A percentile compares a stretch with the other conserved stretches of the same genome.
Conservation (phyloP, 2,113 vertebrate species). For the Hippocampus barbouri region DNA sequence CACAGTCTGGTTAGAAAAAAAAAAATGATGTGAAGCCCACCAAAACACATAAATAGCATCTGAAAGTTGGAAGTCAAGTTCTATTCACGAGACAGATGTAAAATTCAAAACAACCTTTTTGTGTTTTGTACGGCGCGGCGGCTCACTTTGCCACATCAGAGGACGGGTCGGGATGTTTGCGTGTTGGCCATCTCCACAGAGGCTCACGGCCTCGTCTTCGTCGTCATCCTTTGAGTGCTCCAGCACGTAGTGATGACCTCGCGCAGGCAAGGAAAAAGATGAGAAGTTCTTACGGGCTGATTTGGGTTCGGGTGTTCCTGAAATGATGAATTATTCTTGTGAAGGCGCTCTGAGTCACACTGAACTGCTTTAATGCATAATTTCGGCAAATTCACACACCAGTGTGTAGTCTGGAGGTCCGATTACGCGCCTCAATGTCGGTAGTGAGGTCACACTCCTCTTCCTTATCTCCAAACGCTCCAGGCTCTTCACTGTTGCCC, state of each 20-base stretch:
- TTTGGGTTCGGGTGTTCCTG: conserved; percentile 45
- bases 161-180: conserved; percentile 35
- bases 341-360: background rate
- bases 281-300: conserved; percentile 47
- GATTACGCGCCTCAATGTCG: conserved; percentile 73
- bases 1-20: conserved; percentile 48
- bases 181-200: conserved; percentile 45
- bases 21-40: background rate
- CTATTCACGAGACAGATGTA: background rate
- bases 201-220: conserved; percentile 31
- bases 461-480: conserved; percentile 72
- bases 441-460: conserved; percentile 82
- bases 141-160: conserved; percentile 52
- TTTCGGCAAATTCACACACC: conserved; percentile 59
- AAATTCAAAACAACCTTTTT: conserved; percentile 34
- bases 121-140: conserved; percentile 49
- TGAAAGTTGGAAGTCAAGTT: background rate
- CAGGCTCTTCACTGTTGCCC: conserved; percentile 47
- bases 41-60: background rate
- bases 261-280: conserved; percentile 74
- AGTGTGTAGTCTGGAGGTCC: conserved; percentile 46
- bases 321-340: background rate
- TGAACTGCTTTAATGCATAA: background rate
- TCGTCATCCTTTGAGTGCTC: conserved; percentile 44
- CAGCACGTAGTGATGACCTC: conserved; percentile 20